These are phyloP conservation scores for Tethya wilhelma DNA, from an alignment of 37 sponge, comb jelly and placozoan species.

Conservation along the genomic window DNA sequence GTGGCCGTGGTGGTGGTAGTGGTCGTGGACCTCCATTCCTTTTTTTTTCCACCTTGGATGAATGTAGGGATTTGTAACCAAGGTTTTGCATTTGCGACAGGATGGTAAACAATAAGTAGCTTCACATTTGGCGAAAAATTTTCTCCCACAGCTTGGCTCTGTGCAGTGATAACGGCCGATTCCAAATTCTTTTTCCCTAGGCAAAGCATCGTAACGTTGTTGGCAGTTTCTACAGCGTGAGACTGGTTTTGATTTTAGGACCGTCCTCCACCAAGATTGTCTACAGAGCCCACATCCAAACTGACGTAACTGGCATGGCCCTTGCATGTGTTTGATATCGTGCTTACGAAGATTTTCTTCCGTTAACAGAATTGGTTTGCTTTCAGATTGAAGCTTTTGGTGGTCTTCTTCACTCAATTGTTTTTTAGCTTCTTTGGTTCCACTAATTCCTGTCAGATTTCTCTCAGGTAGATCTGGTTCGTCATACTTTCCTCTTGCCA, in stretches of 20 bases:
- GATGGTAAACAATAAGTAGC: not conserved
- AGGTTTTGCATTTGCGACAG: constrained; percentile 1
- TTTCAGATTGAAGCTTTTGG: not conserved
- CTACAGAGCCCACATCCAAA: constrained; percentile 1
- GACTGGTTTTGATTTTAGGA: constrained; percentile 7
- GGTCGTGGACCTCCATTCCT: no score
- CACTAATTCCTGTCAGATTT: no score
- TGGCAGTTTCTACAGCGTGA: constrained; percentile 9
- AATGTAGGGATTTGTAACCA: constrained; percentile 2
- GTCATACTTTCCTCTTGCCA: no score
- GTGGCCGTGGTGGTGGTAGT: not conserved
- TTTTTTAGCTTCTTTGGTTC: not conserved
- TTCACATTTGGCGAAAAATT: constrained; percentile 15
- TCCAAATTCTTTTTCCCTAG: constrained; percentile 13
- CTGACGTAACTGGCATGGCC: constrained; percentile 2
- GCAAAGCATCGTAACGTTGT: constrained; percentile 9
- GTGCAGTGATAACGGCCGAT: constrained; percentile 12
- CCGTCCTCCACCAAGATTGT: constrained; percentile 2
- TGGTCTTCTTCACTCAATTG: not conserved
- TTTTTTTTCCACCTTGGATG: constrained; percentile 15
- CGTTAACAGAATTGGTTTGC: not conserved
- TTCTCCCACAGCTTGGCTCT: not conserved
- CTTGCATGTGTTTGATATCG: not conserved
- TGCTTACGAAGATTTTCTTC: not conserved
- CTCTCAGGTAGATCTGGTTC: no score